Conservation (phyloP, 2,113 vertebrate genomes). For the Gobio gobio region DNA sequence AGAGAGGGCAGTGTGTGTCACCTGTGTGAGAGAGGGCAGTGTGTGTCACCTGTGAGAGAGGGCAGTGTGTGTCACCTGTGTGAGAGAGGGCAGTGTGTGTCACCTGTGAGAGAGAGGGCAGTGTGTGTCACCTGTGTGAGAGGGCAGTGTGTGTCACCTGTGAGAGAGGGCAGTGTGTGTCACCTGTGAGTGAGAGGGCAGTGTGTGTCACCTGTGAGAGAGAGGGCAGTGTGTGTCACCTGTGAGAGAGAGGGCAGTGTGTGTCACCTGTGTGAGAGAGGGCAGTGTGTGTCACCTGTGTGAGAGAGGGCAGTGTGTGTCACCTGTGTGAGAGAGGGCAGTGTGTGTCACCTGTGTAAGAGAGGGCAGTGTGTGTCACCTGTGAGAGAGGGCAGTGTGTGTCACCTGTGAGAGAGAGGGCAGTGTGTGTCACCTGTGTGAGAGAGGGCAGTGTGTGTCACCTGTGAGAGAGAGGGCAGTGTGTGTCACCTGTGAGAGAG, state of each 20-base stretch:
- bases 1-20: no score
- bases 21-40: conserved; percentile 81
- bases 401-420: conserved; percentile 80
- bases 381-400: no score
- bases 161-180: no score
- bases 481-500: no score
- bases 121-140: conserved; percentile 76
- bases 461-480: conserved; percentile 82
- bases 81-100: conserved; percentile 76
- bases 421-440: no score
- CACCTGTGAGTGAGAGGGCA: conserved; percentile 81
- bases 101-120: no score
- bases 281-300: conserved; percentile 72
- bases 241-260: conserved; percentile 81
- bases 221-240: conserved; percentile 51
- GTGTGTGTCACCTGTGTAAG: conserved; percentile 75
- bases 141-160: conserved; percentile 73
- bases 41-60: no score
- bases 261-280: no score
- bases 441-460: no score
- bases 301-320: conserved; percentile 76
- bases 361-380: conserved; percentile 75
- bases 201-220: no score
- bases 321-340: no score
- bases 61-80: conserved; percentile 72